These are phyloP conservation scores for Coleophora deauratella DNA, from an alignment of 2,888 invertebrate species.

Conservation along the genomic window DNA sequence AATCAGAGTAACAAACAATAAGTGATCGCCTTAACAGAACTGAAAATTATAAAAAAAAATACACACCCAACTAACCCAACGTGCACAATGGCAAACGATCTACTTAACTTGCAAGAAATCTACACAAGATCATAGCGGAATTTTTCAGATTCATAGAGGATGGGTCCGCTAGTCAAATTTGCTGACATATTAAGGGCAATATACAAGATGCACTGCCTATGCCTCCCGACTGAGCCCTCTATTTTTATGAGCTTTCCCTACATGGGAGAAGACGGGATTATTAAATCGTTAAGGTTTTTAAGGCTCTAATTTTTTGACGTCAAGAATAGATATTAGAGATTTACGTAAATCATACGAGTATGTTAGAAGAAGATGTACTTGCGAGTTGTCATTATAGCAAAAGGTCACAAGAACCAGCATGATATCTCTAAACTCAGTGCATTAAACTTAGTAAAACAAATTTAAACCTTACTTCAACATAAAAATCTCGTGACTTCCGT, in stretches of 20 bases:
- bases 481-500: conserved; percentile 14
- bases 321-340: conserved; percentile 1
- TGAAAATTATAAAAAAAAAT: no score
- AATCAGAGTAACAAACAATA: no score
- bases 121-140: conserved; percentile 15
- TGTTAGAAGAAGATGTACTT: no score
- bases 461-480: conserved; percentile 3
- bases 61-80: no score
- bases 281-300: conserved; percentile 7
- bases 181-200: conserved; percentile 56
- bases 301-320: not conserved
- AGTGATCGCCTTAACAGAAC: no score
- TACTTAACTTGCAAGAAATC: no score
- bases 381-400: no score
- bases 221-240: conserved; percentile 17
- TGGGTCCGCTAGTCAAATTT: conserved; percentile 39
- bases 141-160: conserved; percentile 19
- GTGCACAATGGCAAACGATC: no score
- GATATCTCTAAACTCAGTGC: no score
- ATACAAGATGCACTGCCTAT: conserved; percentile 41
- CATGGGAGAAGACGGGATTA: conserved; percentile 5
- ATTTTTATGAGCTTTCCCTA: conserved; percentile 14
- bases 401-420: no score
- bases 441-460: no score
- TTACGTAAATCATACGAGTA: not conserved